Conservation (phyloP, 35 echinoderm and acorn worm species). For the Heliocidaris tuberculata region DNA sequence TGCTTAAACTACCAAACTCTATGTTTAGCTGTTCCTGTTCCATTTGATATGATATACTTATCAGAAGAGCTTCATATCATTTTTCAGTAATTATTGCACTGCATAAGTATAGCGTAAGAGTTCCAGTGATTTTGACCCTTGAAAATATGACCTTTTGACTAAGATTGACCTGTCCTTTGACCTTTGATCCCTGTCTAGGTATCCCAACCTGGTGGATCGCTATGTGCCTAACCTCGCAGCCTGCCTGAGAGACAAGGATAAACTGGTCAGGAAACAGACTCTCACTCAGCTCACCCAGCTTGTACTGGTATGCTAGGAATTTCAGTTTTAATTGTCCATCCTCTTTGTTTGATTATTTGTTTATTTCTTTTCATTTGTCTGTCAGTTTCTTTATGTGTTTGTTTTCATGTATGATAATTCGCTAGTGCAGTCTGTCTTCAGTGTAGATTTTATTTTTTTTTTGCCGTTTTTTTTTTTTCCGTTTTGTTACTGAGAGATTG, state of each 20-base stretch:
- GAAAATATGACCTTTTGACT: no score
- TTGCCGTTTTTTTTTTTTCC: no score
- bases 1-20: no score
- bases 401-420: not conserved
- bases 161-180: not conserved
- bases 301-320: conserved; percentile 66
- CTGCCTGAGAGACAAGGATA: conserved; percentile 77
- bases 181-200: conserved; percentile 56
- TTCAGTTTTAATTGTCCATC: not conserved
- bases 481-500: no score
- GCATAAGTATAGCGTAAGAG: no score
- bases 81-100: no score
- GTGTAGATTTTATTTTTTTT: no score
- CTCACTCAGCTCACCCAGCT: conserved; percentile 83
- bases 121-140: no score
- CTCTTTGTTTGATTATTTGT: not conserved
- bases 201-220: conserved; percentile 80
- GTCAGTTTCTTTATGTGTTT: not conserved
- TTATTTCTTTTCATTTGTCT: not conserved
- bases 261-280: conserved; percentile 86
- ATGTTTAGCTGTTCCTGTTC: no score
- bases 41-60: no score
- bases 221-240: conserved; percentile 89
- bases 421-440: no score
- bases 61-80: no score